phyloP scores from a whole-genome alignment of 2,888 invertebrate genomes.

The Oxycera nigricornis region DNA sequence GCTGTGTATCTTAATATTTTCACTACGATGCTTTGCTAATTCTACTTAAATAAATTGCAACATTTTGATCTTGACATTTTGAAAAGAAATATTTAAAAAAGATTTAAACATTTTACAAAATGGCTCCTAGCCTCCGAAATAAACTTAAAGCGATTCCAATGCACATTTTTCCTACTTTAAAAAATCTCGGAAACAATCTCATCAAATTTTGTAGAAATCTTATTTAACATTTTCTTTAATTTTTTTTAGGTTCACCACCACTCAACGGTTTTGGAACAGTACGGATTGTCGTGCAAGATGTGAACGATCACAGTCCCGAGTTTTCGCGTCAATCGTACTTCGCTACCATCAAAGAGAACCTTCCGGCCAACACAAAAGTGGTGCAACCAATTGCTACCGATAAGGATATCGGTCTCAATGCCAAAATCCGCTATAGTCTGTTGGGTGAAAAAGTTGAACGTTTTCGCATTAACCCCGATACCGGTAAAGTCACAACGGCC shows the following conservation, averaged over 20 bases:
- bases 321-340: slow-evolving; percentile 84
- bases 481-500: slow-evolving; percentile 80
- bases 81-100: too few species aligned
- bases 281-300: slow-evolving; percentile 88
- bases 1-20: too few species aligned
- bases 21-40: too few species aligned
- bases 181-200: background rate
- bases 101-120: too few species aligned
- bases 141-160: too few species aligned
- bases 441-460: slow-evolving; percentile 81
- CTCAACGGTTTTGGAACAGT: slow-evolving; percentile 92
- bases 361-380: slow-evolving; percentile 78
- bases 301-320: slow-evolving; percentile 91
- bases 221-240: slow-evolving; percentile 44
- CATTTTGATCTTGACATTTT: too few species aligned
- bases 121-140: too few species aligned
- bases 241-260: slow-evolving; percentile 82
- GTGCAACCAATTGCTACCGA: slow-evolving; percentile 81
- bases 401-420: slow-evolving; percentile 83
- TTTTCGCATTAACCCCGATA: slow-evolving; percentile 79
- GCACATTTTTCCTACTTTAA: background rate
- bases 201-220: background rate
- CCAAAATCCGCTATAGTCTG: slow-evolving; percentile 84
- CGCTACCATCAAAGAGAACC: slow-evolving; percentile 82
- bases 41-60: too few species aligned